A percentile compares a stretch with the other conserved stretches of the same genome.
phyloP scores from a whole-genome alignment of 2,888 invertebrate genomes.

The Laothoe populi region DNA sequence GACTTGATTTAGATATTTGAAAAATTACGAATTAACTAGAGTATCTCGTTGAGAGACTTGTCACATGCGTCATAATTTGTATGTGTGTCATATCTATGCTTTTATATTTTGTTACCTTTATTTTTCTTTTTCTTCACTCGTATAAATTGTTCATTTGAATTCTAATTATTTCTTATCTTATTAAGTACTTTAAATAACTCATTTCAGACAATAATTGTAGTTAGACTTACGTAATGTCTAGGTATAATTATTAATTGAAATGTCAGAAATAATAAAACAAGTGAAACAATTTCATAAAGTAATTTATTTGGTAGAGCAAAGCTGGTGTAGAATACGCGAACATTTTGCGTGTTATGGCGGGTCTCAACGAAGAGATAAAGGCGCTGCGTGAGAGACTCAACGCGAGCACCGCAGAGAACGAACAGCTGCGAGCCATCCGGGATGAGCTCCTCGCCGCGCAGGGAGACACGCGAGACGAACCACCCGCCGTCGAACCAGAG shows the following conservation, averaged over 20 bases:
- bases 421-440: slow-evolving; percentile 65
- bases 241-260: neutral
- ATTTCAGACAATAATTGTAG: too few species aligned
- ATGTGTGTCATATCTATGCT: neutral
- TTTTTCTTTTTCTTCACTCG: too few species aligned
- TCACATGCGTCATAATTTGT: neutral
- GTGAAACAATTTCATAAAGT: neutral
- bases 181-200: too few species aligned
- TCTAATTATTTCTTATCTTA: too few species aligned
- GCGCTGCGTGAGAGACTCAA: slow-evolving; percentile 67
- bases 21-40: neutral
- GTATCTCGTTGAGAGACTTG: neutral
- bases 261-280: neutral
- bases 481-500: slow-evolving; percentile 48
- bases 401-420: slow-evolving; percentile 59
- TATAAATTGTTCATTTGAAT: too few species aligned
- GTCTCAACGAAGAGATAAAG: slow-evolving; percentile 78
- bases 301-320: slow-evolving; percentile 55
- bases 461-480: slow-evolving; percentile 49
- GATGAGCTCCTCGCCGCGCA: slow-evolving; percentile 73
- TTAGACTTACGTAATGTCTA: neutral
- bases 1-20: neutral
- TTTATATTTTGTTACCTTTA: too few species aligned
- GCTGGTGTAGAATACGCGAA: slow-evolving; percentile 76
- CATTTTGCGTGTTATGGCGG: slow-evolving; percentile 76